Evolutionary conservation across 2,797 vertebrate genomes (phyloP).

Genomic region (Cirrhinus mrigala): DNA sequence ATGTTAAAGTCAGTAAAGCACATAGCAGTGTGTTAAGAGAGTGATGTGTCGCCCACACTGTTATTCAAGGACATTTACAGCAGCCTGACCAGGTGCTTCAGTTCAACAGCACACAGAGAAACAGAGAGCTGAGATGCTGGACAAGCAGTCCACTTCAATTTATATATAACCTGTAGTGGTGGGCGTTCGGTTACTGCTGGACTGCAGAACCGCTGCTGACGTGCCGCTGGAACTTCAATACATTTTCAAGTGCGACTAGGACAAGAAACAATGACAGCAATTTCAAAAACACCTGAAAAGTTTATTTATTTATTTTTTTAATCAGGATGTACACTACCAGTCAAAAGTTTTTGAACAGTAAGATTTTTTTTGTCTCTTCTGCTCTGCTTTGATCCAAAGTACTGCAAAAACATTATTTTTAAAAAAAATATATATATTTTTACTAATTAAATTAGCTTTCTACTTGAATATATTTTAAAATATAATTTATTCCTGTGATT

Average conservation of each 20-base stretch:
- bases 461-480: too few relatives aligned
- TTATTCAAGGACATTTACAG: conserved; percentile 45
- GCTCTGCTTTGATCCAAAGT: too few relatives aligned
- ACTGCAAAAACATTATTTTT: too few relatives aligned
- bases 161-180: conserved; percentile 47
- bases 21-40: not conserved
- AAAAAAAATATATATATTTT: too few relatives aligned
- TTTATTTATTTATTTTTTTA: too few relatives aligned
- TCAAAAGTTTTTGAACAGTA: too few relatives aligned
- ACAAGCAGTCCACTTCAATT: conserved; percentile 55
- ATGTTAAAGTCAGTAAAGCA: not conserved
- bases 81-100: conserved; percentile 33
- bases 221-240: not conserved
- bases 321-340: too few relatives aligned
- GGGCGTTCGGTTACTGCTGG: conserved; percentile 15
- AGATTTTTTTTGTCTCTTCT: too few relatives aligned
- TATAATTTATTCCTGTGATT: too few relatives aligned
- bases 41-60: conserved; percentile 11
- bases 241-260: not conserved
- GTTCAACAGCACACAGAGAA: conserved; percentile 55
- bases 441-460: too few relatives aligned
- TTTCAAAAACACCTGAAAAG: not conserved
- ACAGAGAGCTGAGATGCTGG: conserved; percentile 62
- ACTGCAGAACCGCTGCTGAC: not conserved
- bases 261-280: not conserved